Conservation (phyloP, 2,113 vertebrate species). For the Toxotes chatareus region DNA sequence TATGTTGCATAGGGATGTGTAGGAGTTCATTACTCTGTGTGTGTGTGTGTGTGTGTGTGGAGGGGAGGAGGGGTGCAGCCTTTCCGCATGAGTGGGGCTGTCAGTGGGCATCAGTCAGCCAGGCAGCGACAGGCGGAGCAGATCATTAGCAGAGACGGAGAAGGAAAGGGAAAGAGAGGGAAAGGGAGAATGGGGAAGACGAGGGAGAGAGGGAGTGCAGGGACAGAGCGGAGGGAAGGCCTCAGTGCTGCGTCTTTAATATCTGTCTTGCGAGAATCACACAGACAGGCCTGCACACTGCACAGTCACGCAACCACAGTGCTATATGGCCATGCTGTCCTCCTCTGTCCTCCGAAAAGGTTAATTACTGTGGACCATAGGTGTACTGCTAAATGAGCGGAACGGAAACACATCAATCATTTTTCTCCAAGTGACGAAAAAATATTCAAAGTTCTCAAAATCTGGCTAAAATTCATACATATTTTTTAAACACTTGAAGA, state of each 20-base stretch:
- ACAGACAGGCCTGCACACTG: conserved; percentile 41
- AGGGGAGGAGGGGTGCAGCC: conserved; percentile 53
- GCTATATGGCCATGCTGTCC: conserved; percentile 18
- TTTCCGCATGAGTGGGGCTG: conserved; percentile 82
- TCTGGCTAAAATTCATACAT: too few relatives aligned
- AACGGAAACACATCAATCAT: too few relatives aligned
- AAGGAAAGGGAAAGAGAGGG: conserved; percentile 55
- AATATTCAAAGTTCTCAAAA: too few relatives aligned
- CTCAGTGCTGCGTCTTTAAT: conserved; percentile 60
- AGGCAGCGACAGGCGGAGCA: conserved; percentile 79
- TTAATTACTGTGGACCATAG: conserved; percentile 3
- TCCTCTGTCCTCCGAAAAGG: conserved; percentile 35
- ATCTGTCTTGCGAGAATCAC: conserved; percentile 64
- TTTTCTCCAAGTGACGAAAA: too few relatives aligned
- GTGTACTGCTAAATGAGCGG: too few relatives aligned
- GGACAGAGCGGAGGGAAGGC: conserved; percentile 55
- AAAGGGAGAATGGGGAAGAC: conserved; percentile 32
- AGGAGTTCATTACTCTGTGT: conserved; percentile 59
- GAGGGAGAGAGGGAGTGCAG: conserved; percentile 49
- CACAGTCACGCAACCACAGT: conserved; percentile 70
- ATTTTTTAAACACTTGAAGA: too few relatives aligned
- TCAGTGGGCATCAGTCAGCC: conserved; percentile 85
- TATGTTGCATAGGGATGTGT: conserved; percentile 36
- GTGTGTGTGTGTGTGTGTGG: conserved; percentile 31
- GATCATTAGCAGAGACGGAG: conserved; percentile 82